phyloP scores from a whole-genome alignment of 2,797 vertebrate species.

The Coluber constrictor region DNA sequence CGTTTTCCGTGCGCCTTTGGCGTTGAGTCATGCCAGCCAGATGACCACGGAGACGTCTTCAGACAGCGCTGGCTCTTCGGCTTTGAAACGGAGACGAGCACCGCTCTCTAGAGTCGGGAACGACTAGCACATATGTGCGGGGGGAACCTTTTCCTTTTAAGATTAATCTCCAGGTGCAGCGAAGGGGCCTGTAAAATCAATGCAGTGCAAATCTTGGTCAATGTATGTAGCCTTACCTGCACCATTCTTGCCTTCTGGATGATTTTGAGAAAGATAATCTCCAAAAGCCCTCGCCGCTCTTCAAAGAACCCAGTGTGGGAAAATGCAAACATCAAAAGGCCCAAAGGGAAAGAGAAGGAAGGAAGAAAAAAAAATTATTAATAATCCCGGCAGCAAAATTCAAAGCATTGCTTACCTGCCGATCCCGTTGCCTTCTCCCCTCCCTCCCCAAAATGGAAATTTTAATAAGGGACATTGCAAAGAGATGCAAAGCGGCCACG shows the following conservation, averaged over 20 bases:
- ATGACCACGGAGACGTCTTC: too few species aligned
- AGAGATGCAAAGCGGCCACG: not conserved
- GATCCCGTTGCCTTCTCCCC: not conserved
- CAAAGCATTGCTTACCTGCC: too few species aligned
- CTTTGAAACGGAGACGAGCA: too few species aligned
- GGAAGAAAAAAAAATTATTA: slow-evolving; percentile 1
- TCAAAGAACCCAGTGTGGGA: slow-evolving; percentile 22
- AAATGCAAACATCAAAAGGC: slow-evolving; percentile 21
- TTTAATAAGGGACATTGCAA: too few species aligned
- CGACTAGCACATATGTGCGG: too few species aligned
- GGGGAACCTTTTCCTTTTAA: not conserved
- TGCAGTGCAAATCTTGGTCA: not conserved
- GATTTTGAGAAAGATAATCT: slow-evolving; percentile 89
- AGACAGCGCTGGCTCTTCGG: too few species aligned
- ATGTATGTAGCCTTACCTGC: slow-evolving; percentile 77
- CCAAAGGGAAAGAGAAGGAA: slow-evolving; percentile 18
- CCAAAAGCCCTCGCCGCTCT: slow-evolving; percentile 96
- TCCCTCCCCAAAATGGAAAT: not conserved
- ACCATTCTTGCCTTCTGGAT: slow-evolving; percentile 84
- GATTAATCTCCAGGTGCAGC: not conserved
- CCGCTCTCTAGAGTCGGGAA: too few species aligned
- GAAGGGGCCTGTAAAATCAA: not conserved
- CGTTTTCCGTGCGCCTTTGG: too few species aligned
- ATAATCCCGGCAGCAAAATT: not conserved
- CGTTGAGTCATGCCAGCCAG: too few species aligned